phyloP scores from a whole-genome alignment of 2,888 invertebrate genomes.

The Synanthedon myopaeformis region DNA sequence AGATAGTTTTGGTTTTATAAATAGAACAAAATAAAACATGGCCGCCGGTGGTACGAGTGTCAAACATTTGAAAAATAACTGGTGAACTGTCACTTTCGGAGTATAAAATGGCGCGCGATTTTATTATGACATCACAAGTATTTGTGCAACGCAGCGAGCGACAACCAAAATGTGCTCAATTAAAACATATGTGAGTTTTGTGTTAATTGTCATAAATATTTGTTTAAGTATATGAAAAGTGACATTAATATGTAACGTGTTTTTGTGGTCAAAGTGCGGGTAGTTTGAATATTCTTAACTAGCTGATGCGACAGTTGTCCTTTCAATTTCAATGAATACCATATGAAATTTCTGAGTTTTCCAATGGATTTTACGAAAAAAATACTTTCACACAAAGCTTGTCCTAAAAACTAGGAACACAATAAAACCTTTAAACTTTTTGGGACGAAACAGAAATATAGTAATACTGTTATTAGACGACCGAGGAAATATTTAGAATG shows the following conservation, averaged over 20 bases:
- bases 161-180: slow-evolving; percentile 47
- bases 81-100: not conserved
- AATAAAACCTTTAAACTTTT: too few species aligned
- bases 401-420: too few species aligned
- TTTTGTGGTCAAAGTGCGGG: not conserved
- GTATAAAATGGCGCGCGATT: slow-evolving; percentile 38
- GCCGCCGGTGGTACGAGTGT: slow-evolving; percentile 15
- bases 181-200: slow-evolving; percentile 48
- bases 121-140: slow-evolving; percentile 47
- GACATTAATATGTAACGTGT: not conserved
- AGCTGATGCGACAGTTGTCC: too few species aligned
- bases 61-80: slow-evolving; percentile 12
- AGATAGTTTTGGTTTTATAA: not conserved
- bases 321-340: too few species aligned
- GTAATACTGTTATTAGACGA: too few species aligned
- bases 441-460: too few species aligned
- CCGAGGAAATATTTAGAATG: too few species aligned
- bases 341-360: too few species aligned
- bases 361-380: too few species aligned
- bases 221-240: not conserved
- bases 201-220: not conserved
- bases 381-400: too few species aligned
- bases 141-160: slow-evolving; percentile 24
- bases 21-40: slow-evolving; percentile 1
- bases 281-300: not conserved